Base-by-base conservation (phyloP, 1,140 invertebrate genomes). In the Plectrocnemia conspersa region DNA sequence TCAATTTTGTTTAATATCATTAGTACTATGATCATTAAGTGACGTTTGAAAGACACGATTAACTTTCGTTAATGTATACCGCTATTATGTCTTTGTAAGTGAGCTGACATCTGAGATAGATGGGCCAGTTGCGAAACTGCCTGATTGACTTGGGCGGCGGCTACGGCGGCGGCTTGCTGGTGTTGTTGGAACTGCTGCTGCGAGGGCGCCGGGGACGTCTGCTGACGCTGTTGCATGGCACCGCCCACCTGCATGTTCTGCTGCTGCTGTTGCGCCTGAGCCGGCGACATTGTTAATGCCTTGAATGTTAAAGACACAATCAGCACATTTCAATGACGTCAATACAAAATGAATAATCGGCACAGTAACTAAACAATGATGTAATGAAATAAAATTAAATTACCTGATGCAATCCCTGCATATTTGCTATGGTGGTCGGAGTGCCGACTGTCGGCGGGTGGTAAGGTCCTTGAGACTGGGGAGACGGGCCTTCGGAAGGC, bases 381-480 rank as follows among this genome's bases (percentile, higher is more conserved):
- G n/a, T n/a, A n/a, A n/a, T n/a, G n/a, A n/a, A n/a, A n/a, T n/a
- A n/a, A n/a, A n/a, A n/a, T n/a, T n/a, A n/a, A n/a, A n/a, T n/a
- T n/a, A n/a, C n/a, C 64, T 77, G 76, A 42, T 70, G 69, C 50
- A 71, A 70, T 45, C 71, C 71, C 50, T 71, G 70, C 55, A 71
- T 64, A 63, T 74, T 67, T 29, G 25, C 50, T 32, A 49, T 38
- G 65, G 44, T 35, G 65, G 66, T 19, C 65, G 68, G 63, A 65
- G 67, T 44, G 66, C 53, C 55, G 36, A 46, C 44, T 7, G 44
- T 66, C 62, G 23, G 71, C 64, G 48, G 66, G 71, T 57, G 69
- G 64, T 52, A 63, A 55, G 64, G 63, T 23, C 61, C 59, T 44
- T 62, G 64, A 55, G 46, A 55, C 33, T 58, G 61, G 36, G 59